Conservation (phyloP, 37 sponge, comb jelly and placozoan species). For the Amphimedon queenslandica region DNA sequence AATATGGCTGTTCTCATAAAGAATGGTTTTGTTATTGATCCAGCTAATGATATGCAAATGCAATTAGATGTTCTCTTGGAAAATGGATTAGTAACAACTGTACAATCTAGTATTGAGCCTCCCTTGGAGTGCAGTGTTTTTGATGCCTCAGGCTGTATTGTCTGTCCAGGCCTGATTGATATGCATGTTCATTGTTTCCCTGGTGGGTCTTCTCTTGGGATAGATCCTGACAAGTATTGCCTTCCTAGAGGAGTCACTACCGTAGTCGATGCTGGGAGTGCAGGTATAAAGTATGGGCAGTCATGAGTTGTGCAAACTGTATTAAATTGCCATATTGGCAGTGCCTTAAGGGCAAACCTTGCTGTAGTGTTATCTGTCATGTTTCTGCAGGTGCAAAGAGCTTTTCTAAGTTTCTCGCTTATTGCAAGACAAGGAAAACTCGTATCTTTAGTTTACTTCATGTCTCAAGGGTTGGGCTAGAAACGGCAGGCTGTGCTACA, state of each 20-base stretch:
- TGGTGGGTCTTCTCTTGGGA: conserved; percentile 26
- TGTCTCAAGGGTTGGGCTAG: conserved; percentile 29
- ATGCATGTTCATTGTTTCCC: conserved; percentile 42
- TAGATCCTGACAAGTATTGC: conserved; percentile 35
- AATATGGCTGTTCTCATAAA: not conserved
- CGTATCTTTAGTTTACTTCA: conserved; percentile 23
- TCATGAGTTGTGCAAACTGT: not conserved
- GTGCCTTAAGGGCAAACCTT: too few relatives aligned
- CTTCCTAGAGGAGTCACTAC: conserved; percentile 48
- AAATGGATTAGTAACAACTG: conserved; percentile 10
- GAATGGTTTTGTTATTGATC: conserved; percentile 35
- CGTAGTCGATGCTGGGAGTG: conserved; percentile 55
- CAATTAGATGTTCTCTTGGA: conserved; percentile 28
- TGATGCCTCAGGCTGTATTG: conserved; percentile 29
- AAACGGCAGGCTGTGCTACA: conserved; percentile 28
- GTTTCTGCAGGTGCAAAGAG: conserved; percentile 8
- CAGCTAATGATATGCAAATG: conserved; percentile 23
- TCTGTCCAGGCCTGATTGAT: conserved; percentile 47
- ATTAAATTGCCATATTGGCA: not conserved
- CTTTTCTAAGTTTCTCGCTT: not conserved
- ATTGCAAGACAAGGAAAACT: conserved; percentile 1
- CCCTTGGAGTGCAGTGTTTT: conserved; percentile 1
- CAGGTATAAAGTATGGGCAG: conserved; percentile 12
- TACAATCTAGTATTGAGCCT: not conserved
- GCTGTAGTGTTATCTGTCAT: too few relatives aligned